These are phyloP conservation scores for Odontomyia ornata DNA, from an alignment of 2,888 invertebrate species.

Conservation along the genomic window DNA sequence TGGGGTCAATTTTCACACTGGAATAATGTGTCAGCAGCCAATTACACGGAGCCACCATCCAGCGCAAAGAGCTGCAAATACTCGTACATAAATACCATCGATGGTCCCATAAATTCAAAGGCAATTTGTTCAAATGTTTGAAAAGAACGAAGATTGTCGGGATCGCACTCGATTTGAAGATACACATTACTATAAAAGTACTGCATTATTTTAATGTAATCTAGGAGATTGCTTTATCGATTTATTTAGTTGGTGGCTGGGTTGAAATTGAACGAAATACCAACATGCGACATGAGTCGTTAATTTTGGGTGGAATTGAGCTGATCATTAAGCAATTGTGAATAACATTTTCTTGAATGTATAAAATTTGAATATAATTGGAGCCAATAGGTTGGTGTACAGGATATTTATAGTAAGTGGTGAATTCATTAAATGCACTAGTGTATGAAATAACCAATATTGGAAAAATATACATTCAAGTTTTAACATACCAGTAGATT, in stretches of 20 bases:
- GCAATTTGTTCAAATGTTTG: conserved; percentile 50
- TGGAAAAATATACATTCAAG: too few relatives aligned
- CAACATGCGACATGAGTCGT: too few relatives aligned
- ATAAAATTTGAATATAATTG: too few relatives aligned
- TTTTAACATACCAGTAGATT: too few relatives aligned
- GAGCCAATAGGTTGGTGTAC: too few relatives aligned
- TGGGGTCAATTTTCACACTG: conserved; percentile 49
- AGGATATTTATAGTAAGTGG: too few relatives aligned
- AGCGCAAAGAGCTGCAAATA: conserved; percentile 30
- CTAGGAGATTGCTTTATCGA: conserved; percentile 10
- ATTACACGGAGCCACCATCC: conserved; percentile 43
- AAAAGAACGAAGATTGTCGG: conserved; percentile 39
- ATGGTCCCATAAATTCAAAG: conserved; percentile 49
- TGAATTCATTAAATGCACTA: too few relatives aligned
- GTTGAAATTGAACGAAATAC: too few relatives aligned
- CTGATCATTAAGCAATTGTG: too few relatives aligned
- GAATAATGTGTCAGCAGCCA: conserved; percentile 50
- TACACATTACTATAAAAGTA: conserved; percentile 38
- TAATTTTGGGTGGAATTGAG: too few relatives aligned
- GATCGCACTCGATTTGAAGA: conserved; percentile 19
- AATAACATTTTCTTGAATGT: too few relatives aligned
- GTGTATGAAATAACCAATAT: too few relatives aligned
- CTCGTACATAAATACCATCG: conserved; percentile 49
- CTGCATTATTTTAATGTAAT: conserved; percentile 35
- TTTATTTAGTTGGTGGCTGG: conserved; percentile 30